These are phyloP conservation scores for Brenthis hecate DNA, from an alignment of 2,888 invertebrate genomes.

Conservation along the genomic window DNA sequence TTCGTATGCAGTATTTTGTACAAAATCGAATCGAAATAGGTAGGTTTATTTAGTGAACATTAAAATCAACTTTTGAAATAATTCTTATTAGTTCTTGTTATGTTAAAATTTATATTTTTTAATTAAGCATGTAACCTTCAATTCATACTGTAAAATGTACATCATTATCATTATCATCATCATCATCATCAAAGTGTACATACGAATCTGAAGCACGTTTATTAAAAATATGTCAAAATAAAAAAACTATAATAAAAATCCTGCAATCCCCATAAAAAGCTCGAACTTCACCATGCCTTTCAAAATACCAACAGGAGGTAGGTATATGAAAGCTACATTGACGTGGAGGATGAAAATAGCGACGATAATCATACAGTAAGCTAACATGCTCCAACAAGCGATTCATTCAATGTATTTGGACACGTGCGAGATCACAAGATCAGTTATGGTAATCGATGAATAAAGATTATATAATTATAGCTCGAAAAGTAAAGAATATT, in stretches of 20 bases:
- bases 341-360: slow-evolving; percentile 28
- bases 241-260: not conserved
- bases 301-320: slow-evolving; percentile 17
- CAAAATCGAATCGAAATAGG: too few species aligned
- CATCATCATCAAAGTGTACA: too few species aligned
- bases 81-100: too few species aligned
- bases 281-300: not conserved
- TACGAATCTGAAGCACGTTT: too few species aligned
- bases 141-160: too few species aligned
- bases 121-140: too few species aligned
- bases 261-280: not conserved
- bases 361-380: slow-evolving; percentile 25
- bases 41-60: too few species aligned
- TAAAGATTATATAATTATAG: not conserved
- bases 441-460: slow-evolving; percentile 18
- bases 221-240: too few species aligned
- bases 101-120: too few species aligned
- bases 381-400: slow-evolving; percentile 27
- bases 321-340: slow-evolving; percentile 12
- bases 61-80: too few species aligned
- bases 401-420: slow-evolving; percentile 29
- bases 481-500: not conserved
- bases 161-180: too few species aligned
- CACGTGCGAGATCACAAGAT: slow-evolving; percentile 24
- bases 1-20: too few species aligned